phyloP scores from a whole-genome alignment of 53 echinoderm and acorn worm genomes.

The Mesocentrotus franciscanus region DNA sequence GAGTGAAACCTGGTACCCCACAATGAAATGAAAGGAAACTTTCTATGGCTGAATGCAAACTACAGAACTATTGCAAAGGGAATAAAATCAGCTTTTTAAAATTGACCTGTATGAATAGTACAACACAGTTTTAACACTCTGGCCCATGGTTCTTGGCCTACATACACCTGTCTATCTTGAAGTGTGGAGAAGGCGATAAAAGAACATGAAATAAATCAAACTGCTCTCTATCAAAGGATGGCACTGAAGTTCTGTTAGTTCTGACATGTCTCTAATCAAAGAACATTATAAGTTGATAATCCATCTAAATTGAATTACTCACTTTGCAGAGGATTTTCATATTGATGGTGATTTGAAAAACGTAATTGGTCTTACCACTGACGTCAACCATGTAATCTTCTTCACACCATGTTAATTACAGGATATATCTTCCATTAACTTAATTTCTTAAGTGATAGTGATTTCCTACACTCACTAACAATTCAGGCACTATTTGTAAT shows the following conservation, averaged over 20 bases:
- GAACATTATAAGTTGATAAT: not conserved
- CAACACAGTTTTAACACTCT: too few relatives aligned
- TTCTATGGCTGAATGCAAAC: not conserved
- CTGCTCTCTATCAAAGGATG: not conserved
- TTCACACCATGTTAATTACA: conserved; percentile 21
- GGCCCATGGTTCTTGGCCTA: too few relatives aligned
- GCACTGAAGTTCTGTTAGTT: not conserved
- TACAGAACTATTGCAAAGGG: not conserved
- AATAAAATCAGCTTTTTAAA: not conserved
- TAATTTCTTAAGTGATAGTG: conserved; percentile 14
- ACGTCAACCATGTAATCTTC: conserved; percentile 27
- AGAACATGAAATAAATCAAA: not conserved
- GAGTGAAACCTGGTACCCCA: too few relatives aligned
- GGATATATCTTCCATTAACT: not conserved
- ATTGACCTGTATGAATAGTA: too few relatives aligned
- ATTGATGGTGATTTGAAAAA: not conserved
- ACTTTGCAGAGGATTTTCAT: not conserved
- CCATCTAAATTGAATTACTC: not conserved
- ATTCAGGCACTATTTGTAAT: not conserved
- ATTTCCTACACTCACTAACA: not conserved
- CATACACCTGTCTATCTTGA: too few relatives aligned
- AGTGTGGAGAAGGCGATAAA: too few relatives aligned
- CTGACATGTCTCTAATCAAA: not conserved
- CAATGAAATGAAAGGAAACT: not conserved
- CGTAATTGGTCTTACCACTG: conserved; percentile 14